Percentiles rank a stretch among this genome's conserved stretches.
phyloP scores from a whole-genome alignment of 30 jellyfish, hydroid and myxozoan genomes.

The Clytia hemisphaerica region DNA sequence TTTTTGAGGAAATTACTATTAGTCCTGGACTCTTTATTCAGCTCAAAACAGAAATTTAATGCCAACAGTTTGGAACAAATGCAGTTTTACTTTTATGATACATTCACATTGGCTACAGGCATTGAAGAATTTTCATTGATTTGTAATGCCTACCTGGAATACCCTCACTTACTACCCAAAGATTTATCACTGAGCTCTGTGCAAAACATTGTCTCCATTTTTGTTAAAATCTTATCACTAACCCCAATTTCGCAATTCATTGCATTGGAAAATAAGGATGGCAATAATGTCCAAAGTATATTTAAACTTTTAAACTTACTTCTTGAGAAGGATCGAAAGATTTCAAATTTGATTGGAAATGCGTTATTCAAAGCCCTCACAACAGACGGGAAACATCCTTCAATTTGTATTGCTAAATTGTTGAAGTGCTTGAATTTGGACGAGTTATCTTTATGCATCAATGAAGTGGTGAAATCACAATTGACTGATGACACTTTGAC shows the following conservation, averaged over 20 bases:
- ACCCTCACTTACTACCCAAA: slow-evolving; percentile 11
- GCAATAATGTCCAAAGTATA: not conserved
- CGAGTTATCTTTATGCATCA: not conserved
- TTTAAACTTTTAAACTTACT: not conserved
- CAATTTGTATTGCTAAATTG: slow-evolving; percentile 10
- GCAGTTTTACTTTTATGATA: slow-evolving; percentile 1
- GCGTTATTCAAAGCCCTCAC: not conserved
- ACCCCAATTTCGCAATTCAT: not conserved
- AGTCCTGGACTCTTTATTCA: not conserved
- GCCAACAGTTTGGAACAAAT: too few relatives aligned
- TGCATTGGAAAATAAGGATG: not conserved
- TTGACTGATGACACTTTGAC: slow-evolving; percentile 4
- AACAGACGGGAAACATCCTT: slow-evolving; percentile 4
- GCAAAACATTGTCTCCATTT: not conserved
- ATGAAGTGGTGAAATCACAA: not conserved
- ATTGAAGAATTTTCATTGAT: not conserved
- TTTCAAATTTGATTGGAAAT: not conserved
- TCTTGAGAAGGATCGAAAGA: not conserved
- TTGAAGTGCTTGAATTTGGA: slow-evolving; percentile 22
- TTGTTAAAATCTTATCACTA: not conserved
- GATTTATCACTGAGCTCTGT: not conserved
- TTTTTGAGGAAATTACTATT: too few relatives aligned
- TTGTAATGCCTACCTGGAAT: slow-evolving; percentile 5
- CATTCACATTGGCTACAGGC: not conserved
- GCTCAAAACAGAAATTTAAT: too few relatives aligned